A percentile compares a stretch with the other conserved stretches of the same genome.
These are phyloP conservation scores for Pardosa pseudoannulata DNA, from an alignment of 2,888 invertebrate species.

Conservation along the genomic window DNA sequence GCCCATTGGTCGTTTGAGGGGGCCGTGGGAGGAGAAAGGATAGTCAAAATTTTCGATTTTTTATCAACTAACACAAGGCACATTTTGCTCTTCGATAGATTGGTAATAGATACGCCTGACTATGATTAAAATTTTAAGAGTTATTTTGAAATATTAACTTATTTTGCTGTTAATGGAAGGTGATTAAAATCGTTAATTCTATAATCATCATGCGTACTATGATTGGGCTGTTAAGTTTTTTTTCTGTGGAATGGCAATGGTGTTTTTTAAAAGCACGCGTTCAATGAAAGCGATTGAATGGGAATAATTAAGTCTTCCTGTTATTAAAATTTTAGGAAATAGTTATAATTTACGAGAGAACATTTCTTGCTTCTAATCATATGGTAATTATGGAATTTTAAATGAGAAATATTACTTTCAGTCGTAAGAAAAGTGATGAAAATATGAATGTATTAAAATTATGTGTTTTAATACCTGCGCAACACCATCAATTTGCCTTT, in stretches of 20 bases:
- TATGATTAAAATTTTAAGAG: neutral
- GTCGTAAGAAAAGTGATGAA: too few species aligned
- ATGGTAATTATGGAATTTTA: too few species aligned
- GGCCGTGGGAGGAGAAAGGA: conserved; percentile 1
- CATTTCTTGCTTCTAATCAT: too few species aligned
- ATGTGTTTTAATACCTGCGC: too few species aligned
- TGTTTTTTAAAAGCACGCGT: neutral
- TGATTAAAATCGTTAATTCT: neutral
- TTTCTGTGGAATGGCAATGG: neutral
- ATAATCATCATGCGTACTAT: neutral
- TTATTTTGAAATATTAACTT: neutral
- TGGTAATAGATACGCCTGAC: neutral
- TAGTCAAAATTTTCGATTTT: neutral
- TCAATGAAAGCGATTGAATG: neutral
- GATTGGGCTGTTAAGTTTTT: neutral
- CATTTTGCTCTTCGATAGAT: neutral
- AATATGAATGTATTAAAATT: too few species aligned
- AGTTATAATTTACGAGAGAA: too few species aligned
- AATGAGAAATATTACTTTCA: too few species aligned
- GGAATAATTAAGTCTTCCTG: too few species aligned
- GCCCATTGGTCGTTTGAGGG: neutral
- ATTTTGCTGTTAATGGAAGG: neutral
- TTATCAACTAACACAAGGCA: neutral
- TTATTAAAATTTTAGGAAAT: too few species aligned
- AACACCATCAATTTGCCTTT: too few species aligned